Conservation (phyloP, 2,797 vertebrate species). For the Melanogrammus aeglefinus region DNA sequence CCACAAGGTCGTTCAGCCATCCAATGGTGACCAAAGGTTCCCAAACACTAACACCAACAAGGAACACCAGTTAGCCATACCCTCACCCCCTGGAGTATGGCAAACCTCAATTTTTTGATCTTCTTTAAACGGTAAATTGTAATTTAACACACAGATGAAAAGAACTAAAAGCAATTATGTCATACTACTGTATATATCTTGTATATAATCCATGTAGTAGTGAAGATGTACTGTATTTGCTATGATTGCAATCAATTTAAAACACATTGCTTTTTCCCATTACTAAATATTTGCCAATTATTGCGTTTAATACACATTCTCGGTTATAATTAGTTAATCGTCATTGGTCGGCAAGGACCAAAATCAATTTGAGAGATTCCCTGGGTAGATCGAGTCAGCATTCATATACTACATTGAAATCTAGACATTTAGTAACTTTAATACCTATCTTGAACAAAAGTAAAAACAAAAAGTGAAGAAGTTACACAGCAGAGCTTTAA, state of each 20-base stretch:
- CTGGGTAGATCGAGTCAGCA: background rate
- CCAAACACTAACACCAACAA: slow-evolving; percentile 85
- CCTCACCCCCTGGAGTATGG: background rate
- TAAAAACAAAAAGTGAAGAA: background rate
- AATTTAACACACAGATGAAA: background rate
- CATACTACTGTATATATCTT: background rate
- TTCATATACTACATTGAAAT: background rate
- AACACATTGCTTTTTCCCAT: background rate
- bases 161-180: background rate
- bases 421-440: too few relatives aligned
- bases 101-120: background rate
- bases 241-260: background rate
- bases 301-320: background rate
- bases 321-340: too few relatives aligned
- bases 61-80: background rate
- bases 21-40: slow-evolving; percentile 95
- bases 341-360: background rate
- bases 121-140: background rate
- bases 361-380: background rate
- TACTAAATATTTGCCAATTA: background rate
- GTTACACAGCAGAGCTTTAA: background rate
- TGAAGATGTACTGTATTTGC: background rate
- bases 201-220: background rate
- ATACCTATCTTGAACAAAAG: background rate
- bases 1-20: slow-evolving; percentile 97